Percentiles rank a stretch among this genome's conserved stretches.
Evolutionary conservation across 2,797 vertebrate genomes (phyloP).

Genomic region (Rousettus madagascariensis): DNA sequence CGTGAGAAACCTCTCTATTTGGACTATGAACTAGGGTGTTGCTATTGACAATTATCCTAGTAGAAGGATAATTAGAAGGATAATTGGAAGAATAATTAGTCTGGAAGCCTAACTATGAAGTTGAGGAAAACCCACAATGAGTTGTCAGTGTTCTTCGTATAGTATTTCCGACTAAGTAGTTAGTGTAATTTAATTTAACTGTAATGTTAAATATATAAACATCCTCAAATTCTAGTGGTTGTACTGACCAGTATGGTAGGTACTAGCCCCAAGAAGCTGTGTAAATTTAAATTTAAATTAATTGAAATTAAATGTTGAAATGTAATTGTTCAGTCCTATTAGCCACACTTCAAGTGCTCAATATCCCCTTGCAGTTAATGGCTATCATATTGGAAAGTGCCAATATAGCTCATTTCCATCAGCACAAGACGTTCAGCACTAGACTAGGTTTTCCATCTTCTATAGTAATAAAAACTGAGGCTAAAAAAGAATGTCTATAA

Average conservation of each 20-base stretch:
- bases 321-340: background rate
- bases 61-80: background rate
- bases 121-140: background rate
- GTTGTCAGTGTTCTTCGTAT: background rate
- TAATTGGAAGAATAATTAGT: background rate
- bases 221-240: background rate
- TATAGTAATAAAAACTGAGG: background rate
- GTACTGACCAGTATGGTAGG: background rate
- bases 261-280: background rate
- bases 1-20: background rate
- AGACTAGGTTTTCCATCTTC: background rate
- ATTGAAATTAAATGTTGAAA: background rate
- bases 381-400: background rate
- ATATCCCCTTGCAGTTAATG: background rate
- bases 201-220: background rate
- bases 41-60: background rate
- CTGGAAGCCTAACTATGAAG: background rate
- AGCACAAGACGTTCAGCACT: background rate
- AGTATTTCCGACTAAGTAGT: background rate
- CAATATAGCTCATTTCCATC: background rate
- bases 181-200: background rate
- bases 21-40: background rate
- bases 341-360: background rate
- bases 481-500: background rate
- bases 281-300: background rate